These are phyloP conservation scores for Taenioides sp. DNA, from an alignment of 2,797 vertebrate species.

Conservation along the genomic window DNA sequence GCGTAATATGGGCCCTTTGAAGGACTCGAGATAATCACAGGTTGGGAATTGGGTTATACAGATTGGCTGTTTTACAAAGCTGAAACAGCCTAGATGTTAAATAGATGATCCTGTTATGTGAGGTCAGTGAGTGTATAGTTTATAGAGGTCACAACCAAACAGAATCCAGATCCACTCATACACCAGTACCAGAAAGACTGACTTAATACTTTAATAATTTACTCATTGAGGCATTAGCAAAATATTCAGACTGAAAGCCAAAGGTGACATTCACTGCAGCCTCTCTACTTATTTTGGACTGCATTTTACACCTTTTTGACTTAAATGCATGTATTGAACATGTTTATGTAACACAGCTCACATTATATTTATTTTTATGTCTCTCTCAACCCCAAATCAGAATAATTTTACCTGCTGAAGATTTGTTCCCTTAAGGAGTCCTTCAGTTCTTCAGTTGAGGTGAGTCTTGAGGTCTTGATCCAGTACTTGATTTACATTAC, in stretches of 20 bases:
- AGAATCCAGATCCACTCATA: no score
- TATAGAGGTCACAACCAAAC: background rate
- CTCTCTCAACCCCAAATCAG: no score
- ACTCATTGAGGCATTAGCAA: background rate
- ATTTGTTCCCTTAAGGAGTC: background rate
- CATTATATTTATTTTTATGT: no score
- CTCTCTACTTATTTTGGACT: background rate
- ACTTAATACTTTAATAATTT: no score
- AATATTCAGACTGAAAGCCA: background rate
- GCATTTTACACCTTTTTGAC: background rate
- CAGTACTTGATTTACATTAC: no score
- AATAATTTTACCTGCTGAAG: no score
- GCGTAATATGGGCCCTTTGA: no score
- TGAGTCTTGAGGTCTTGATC: background rate
- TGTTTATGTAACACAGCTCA: no score
- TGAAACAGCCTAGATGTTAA: background rate
- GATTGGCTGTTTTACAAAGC: background rate
- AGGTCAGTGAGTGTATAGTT: background rate
- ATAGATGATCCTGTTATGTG: background rate
- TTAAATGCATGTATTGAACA: no score
- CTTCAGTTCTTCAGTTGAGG: background rate
- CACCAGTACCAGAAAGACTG: no score
- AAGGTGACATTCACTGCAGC: background rate
- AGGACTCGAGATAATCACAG: no score
- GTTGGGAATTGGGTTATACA: background rate